Evolutionary conservation across 2,888 invertebrate species (phyloP).

Genomic region (Diaprepes abbreviatus): DNA sequence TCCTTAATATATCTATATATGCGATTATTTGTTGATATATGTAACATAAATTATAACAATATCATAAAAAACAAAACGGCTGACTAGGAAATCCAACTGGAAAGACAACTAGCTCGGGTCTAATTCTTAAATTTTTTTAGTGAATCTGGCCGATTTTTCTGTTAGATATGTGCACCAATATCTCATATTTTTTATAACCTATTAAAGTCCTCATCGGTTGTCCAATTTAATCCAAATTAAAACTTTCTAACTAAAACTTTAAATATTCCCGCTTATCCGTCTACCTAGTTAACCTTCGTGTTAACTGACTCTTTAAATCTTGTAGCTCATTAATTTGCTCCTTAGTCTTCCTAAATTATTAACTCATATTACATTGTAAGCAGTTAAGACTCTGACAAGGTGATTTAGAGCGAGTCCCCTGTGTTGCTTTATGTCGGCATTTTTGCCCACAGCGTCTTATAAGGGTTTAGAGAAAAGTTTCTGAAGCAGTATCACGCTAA

Average conservation of each 20-base stretch:
- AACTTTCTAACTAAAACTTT: slow-evolving; percentile 2
- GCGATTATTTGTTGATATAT: too few species aligned
- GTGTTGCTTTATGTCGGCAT: slow-evolving; percentile 23
- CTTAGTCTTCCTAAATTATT: slow-evolving; percentile 46
- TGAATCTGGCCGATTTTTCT: too few species aligned
- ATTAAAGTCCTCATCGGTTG: too few species aligned
- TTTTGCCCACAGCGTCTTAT: slow-evolving; percentile 29
- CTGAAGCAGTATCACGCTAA: background rate
- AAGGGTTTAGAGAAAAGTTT: slow-evolving; percentile 29
- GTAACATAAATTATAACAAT: too few species aligned
- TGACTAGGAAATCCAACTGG: too few species aligned
- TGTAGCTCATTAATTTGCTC: slow-evolving; percentile 46
- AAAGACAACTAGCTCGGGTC: too few species aligned
- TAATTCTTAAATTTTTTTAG: too few species aligned
- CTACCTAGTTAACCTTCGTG: slow-evolving; percentile 28
- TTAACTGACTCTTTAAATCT: slow-evolving; percentile 48
- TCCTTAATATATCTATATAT: too few species aligned
- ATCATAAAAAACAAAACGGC: too few species aligned
- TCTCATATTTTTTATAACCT: too few species aligned
- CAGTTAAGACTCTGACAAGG: slow-evolving; percentile 46
- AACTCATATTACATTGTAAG: slow-evolving; percentile 47
- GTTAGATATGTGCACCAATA: too few species aligned
- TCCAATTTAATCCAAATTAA: too few species aligned
- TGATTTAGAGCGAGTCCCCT: slow-evolving; percentile 40
- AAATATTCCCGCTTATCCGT: slow-evolving; percentile 25